phyloP scores from a whole-genome alignment of 2,888 invertebrate species.

The Andrena minutula region DNA sequence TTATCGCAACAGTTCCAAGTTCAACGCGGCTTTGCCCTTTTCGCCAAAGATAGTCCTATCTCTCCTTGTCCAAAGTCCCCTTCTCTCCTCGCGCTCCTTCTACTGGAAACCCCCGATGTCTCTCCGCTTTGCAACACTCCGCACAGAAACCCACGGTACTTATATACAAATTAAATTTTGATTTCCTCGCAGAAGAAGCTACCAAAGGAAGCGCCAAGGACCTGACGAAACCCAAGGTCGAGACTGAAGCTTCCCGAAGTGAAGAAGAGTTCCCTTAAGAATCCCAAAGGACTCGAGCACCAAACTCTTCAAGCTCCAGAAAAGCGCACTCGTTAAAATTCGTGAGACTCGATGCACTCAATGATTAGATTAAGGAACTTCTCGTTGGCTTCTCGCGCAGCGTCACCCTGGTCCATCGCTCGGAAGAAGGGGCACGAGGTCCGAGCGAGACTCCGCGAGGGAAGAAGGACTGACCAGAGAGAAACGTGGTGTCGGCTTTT shows the following conservation, averaged over 20 bases:
- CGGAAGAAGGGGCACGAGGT: background rate
- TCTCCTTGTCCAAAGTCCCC: background rate
- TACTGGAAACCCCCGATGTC: too few relatives aligned
- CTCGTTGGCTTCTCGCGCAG: too few relatives aligned
- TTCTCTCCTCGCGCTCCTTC: background rate
- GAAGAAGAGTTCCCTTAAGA: background rate
- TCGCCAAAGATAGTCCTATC: background rate
- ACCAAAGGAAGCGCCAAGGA: too few relatives aligned
- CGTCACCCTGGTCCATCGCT: background rate
- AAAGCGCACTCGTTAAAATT: background rate
- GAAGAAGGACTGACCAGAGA: background rate
- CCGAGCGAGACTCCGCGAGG: background rate
- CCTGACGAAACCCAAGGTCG: background rate
- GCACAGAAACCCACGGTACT: too few relatives aligned
- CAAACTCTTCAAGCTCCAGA: background rate
- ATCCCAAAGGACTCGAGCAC: background rate
- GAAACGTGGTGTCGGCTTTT: slow-evolving; percentile 6
- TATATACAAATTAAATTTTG: too few relatives aligned
- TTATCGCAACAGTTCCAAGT: background rate
- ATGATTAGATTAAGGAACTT: background rate
- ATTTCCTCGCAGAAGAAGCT: too few relatives aligned
- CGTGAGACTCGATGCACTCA: background rate
- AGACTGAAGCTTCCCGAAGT: background rate
- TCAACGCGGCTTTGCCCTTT: background rate
- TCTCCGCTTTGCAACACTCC: too few relatives aligned